Base-by-base conservation (phyloP, 2,888 invertebrate species). In the Ctena decussata region DNA sequence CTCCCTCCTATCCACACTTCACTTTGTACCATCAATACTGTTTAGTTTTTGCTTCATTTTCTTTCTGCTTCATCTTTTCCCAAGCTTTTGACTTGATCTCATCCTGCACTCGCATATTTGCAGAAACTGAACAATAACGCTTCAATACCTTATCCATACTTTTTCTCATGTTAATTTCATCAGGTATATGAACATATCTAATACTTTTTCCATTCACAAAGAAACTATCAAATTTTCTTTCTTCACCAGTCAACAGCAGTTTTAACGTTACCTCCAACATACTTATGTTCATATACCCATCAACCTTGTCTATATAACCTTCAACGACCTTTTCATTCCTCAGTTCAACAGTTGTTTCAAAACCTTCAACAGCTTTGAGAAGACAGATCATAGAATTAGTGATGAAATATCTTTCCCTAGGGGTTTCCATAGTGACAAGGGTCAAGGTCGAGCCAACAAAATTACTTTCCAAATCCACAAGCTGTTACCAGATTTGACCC, bases 111-210 rank as follows among this genome's bases (percentile, higher is more conserved):
- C 85, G 32, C n/a, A 71, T 11, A 21, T 77, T 71, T 0, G 86
- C 80, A 35, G 44, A 70, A n/a, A 80, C 24, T 0, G 75, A n/a
- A 80, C 75, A 74, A 53, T 74, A 80, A 60, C 71, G 15, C 69
- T 76, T 84, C 24, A 86, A 57, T 21, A 49, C 72, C 11, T 24
- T 57, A 39, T 92, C 90, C 85, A 94, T 93, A 0, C 92, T 89
- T 37, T 87, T 81, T 69, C 89, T 86, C 78, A 95, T 94, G 74
- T 95, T 89, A 6, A 95, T 85, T 76, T 94, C 91, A 80, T 95
- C 94, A n/a, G 95, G 95, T 37, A 95, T 93, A 65, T 94, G 94
- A 0, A 95, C 95, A 91, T 92, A 95, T 35, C 95, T 86, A 21
- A 95, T 93, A 41, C 93, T 92, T 44, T 82, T 85, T 30, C 95